These are phyloP conservation scores for Ammodytes marinus DNA, from an alignment of 2,113 vertebrate genomes.

Conservation along the genomic window DNA sequence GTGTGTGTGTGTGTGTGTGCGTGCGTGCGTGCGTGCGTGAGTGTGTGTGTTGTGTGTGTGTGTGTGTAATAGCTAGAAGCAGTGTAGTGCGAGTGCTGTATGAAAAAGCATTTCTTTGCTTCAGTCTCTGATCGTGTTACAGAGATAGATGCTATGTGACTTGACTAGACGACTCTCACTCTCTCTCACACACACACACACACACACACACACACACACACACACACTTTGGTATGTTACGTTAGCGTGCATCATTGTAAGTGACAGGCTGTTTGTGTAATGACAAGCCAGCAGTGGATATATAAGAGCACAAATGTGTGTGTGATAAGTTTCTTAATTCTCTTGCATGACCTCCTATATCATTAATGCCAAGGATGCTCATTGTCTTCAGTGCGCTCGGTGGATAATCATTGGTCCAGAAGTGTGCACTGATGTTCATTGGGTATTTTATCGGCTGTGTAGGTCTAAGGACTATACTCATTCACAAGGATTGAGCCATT, in stretches of 20 bases:
- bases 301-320: slow-evolving; percentile 49
- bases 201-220: slow-evolving; percentile 33
- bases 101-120: slow-evolving; percentile 74
- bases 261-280: slow-evolving; percentile 68
- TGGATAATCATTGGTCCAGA: slow-evolving; percentile 77
- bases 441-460: slow-evolving; percentile 42
- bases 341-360: slow-evolving; percentile 52
- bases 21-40: slow-evolving; percentile 23
- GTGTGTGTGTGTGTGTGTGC: slow-evolving; percentile 20
- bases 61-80: slow-evolving; percentile 49
- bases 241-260: slow-evolving; percentile 62
- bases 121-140: slow-evolving; percentile 69
- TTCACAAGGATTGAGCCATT: slow-evolving; percentile 19
- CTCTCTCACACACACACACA: slow-evolving; percentile 12
- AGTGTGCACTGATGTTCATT: slow-evolving; percentile 61
- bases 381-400: slow-evolving; percentile 49
- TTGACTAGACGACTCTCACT: slow-evolving; percentile 31
- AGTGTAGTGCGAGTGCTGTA: slow-evolving; percentile 41
- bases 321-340: slow-evolving; percentile 40
- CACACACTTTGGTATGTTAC: slow-evolving; percentile 35
- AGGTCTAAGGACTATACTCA: slow-evolving; percentile 36
- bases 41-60: neutral
- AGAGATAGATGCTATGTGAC: slow-evolving; percentile 69
- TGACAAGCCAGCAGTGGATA: slow-evolving; percentile 51
- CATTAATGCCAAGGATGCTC: slow-evolving; percentile 55